Conservation (phyloP, 2,113 vertebrate genomes). For the Tachysurus vachellii region DNA sequence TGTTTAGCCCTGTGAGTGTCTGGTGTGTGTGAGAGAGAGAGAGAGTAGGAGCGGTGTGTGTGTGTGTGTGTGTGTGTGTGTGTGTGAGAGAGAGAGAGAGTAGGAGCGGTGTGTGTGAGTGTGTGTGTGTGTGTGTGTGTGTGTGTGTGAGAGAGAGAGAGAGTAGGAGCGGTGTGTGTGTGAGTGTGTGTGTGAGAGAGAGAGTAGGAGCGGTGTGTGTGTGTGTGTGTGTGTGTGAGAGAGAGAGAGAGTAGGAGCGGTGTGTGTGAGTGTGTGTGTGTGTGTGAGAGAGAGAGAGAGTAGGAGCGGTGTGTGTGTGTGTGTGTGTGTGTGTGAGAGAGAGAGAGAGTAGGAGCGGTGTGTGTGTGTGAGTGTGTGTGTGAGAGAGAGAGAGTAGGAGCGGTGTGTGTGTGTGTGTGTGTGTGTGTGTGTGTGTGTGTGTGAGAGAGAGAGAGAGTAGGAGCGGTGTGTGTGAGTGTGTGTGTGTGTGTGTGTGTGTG, state of each 20-base stretch:
- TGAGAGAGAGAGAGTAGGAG: too few species aligned
- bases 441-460: neutral
- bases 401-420: neutral
- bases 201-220: too few species aligned
- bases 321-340: too few species aligned
- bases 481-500: too few species aligned
- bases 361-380: neutral
- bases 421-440: neutral
- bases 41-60: neutral
- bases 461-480: neutral
- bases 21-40: neutral
- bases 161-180: too few species aligned
- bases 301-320: too few species aligned
- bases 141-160: too few species aligned
- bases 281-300: neutral
- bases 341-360: too few species aligned
- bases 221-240: neutral
- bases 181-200: too few species aligned
- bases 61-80: neutral
- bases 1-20: neutral
- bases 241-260: too few species aligned
- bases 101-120: too few species aligned
- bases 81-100: neutral
- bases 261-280: neutral
- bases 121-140: neutral